These are phyloP conservation scores for Pogonocherus hispidulus DNA, from an alignment of 2,888 invertebrate genomes.

Conservation along the genomic window DNA sequence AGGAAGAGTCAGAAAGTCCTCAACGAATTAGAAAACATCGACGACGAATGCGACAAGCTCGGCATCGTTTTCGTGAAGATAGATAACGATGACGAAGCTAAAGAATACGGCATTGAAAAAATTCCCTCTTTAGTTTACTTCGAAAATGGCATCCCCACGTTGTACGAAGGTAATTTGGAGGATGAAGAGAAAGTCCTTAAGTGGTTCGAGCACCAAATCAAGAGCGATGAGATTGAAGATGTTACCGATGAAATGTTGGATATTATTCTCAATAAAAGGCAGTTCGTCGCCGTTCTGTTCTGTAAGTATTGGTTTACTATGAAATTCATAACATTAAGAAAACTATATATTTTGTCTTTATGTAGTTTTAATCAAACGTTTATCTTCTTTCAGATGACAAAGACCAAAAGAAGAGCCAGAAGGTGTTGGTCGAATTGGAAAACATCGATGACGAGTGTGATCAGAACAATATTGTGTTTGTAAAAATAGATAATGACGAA, in stretches of 20 bases:
- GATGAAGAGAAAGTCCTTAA: constrained; percentile 90
- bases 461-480: constrained; percentile 91
- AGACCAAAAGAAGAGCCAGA: constrained; percentile 91
- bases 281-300: constrained; percentile 90
- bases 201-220: constrained; percentile 88
- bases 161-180: constrained; percentile 87
- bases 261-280: constrained; percentile 88
- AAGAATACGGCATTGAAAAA: constrained; percentile 92
- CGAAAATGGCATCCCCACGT: constrained; percentile 80
- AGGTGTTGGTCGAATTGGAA: constrained; percentile 86
- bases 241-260: constrained; percentile 96
- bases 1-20: constrained; percentile 87
- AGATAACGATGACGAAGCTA: constrained; percentile 90
- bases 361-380: neutral
- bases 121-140: constrained; percentile 88
- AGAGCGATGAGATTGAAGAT: constrained; percentile 93
- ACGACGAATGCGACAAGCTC: constrained; percentile 91
- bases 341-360: neutral
- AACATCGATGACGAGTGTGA: constrained; percentile 96
- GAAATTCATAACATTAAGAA: no score
- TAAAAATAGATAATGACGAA: constrained; percentile 89
- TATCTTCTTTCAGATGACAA: constrained; percentile 82
- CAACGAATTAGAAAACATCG: constrained; percentile 92
- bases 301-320: no score
- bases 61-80: constrained; percentile 94